Conservation (phyloP, 2,113 vertebrate genomes). For the Sorex fumeus region DNA sequence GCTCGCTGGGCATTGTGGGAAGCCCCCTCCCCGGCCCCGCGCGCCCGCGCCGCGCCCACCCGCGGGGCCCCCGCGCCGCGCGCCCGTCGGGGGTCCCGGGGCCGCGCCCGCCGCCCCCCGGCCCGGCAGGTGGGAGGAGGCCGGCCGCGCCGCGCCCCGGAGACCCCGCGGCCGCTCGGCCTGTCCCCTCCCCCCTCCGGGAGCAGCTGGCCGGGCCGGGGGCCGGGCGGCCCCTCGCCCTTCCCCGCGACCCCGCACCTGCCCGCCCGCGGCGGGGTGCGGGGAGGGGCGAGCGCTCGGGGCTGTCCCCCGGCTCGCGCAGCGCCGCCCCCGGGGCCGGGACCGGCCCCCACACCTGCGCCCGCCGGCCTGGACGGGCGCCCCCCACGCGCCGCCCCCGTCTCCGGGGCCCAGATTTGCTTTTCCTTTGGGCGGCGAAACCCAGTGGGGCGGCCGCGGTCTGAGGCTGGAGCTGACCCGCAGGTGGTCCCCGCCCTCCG, state of each 20-base stretch:
- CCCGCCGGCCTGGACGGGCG: too few species aligned
- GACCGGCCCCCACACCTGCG: neutral
- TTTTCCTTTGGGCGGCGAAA: neutral
- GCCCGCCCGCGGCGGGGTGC: neutral
- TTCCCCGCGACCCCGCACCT: neutral
- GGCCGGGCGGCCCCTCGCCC: neutral
- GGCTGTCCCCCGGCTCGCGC: too few species aligned
- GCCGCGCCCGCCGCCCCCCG: neutral
- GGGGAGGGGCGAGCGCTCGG: neutral
- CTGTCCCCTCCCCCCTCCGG: neutral
- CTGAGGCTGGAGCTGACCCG: neutral
- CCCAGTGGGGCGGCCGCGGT: too few species aligned
- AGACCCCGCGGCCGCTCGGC: neutral
- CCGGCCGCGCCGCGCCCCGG: neutral
- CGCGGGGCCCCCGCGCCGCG: too few species aligned
- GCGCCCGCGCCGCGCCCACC: too few species aligned
- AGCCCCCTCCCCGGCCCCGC: slow-evolving; percentile 67
- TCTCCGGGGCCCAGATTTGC: too few species aligned
- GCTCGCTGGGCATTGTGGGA: slow-evolving; percentile 85
- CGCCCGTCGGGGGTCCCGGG: slow-evolving; percentile 24
- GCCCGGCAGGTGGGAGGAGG: neutral
- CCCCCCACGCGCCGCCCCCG: too few species aligned
- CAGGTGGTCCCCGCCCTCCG: too few species aligned
- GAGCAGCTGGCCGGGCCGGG: neutral
- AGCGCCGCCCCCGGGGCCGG: too few species aligned